These are phyloP conservation scores for Notodonta dromedarius DNA, from an alignment of 2,888 invertebrate species.

Conservation along the genomic window DNA sequence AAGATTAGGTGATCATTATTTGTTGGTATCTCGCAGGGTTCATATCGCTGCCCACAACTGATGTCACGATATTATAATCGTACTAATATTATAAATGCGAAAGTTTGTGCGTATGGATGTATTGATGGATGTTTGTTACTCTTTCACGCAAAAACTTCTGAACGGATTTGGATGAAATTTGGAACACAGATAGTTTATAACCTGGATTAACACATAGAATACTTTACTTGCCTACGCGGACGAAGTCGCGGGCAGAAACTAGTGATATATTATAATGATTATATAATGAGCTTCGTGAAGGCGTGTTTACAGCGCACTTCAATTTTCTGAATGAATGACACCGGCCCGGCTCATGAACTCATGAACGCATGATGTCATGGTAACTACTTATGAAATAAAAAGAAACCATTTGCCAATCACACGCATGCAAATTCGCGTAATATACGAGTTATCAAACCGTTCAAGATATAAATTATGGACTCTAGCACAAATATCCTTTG, in stretches of 20 bases:
- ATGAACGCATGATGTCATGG: slow-evolving; percentile 32
- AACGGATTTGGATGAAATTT: no score
- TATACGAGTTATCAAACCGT: no score
- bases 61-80: no score
- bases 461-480: no score
- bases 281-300: slow-evolving; percentile 29
- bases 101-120: no score
- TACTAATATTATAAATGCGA: no score
- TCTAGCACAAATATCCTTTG: no score
- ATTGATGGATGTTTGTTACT: no score
- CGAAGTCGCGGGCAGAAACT: slow-evolving; percentile 11
- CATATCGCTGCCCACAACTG: background rate
- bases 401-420: background rate
- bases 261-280: slow-evolving; percentile 12
- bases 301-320: slow-evolving; percentile 50
- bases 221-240: background rate
- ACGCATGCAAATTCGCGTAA: no score
- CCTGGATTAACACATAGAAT: no score
- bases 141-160: no score
- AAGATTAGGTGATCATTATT: background rate
- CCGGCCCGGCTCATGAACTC: slow-evolving; percentile 30
- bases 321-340: slow-evolving; percentile 48
- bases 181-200: no score
- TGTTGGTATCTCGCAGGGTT: background rate
- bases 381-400: slow-evolving; percentile 13